Percentiles rank a stretch among this genome's conserved stretches.
Conservation (phyloP, 1,140 invertebrate genomes). For the Zelostemma sp. region DNA sequence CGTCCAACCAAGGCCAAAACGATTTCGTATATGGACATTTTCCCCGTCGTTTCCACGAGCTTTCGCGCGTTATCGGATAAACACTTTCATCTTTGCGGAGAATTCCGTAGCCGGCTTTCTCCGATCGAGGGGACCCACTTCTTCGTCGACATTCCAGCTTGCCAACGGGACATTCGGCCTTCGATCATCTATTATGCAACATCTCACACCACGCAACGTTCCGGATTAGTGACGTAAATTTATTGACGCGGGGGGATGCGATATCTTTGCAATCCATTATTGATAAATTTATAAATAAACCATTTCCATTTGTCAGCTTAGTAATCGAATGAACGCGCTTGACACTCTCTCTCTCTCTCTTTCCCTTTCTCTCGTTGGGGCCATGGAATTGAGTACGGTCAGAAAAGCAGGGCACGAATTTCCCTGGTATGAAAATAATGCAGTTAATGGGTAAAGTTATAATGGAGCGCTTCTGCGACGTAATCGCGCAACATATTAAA, state of each 20-base stretch:
- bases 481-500: not conserved
- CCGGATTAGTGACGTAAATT: no score
- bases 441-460: not conserved
- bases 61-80: not conserved
- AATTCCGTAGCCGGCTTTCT: constrained; percentile 1
- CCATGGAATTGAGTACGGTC: no score
- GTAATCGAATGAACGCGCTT: no score
- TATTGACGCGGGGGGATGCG: no score
- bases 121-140: constrained; percentile 8
- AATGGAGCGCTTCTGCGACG: constrained; percentile 1
- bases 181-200: no score
- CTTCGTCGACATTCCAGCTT: constrained; percentile 8
- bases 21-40: no score
- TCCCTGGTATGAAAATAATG: not conserved
- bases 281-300: not conserved
- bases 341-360: no score
- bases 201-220: no score
- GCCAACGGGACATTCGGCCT: not conserved
- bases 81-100: not conserved
- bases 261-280: no score
- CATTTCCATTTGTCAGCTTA: not conserved
- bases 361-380: no score
- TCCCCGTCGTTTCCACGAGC: not conserved
- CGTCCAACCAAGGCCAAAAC: no score
- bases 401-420: not conserved